These are phyloP conservation scores for Drosophila pectinifera DNA, from an alignment of 1,140 invertebrate species.

Conservation along the genomic window DNA sequence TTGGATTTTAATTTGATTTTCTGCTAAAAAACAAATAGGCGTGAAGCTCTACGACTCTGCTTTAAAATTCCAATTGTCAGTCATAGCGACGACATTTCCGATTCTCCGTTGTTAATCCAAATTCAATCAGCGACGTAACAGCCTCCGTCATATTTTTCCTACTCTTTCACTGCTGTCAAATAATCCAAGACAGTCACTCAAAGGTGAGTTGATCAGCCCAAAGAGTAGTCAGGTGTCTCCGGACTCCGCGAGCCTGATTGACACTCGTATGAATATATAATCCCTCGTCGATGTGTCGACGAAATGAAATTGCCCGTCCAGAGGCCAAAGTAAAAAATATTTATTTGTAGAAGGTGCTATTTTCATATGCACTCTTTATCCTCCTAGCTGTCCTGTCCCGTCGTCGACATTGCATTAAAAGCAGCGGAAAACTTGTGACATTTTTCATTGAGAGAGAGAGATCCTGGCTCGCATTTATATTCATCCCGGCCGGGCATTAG, in stretches of 20 bases:
- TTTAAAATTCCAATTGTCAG: slow-evolving; percentile 15
- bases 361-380: slow-evolving; percentile 59
- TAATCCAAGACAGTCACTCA: slow-evolving; percentile 39
- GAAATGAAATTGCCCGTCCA: slow-evolving; percentile 47
- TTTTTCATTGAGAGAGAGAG: slow-evolving; percentile 31
- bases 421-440: slow-evolving; percentile 43
- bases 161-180: slow-evolving; percentile 17
- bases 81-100: slow-evolving; percentile 16
- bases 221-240: slow-evolving; percentile 34
- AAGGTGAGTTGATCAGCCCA: slow-evolving; percentile 22
- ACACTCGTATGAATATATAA: slow-evolving; percentile 70
- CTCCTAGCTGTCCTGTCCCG: slow-evolving; percentile 5
- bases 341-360: slow-evolving; percentile 41
- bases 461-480: slow-evolving; percentile 66
- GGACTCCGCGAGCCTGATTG: slow-evolving; percentile 43
- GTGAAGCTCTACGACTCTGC: neutral
- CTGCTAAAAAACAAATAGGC: neutral
- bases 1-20: slow-evolving; percentile 15
- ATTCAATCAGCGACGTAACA: slow-evolving; percentile 31
- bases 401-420: slow-evolving; percentile 46
- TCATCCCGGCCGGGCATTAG: slow-evolving; percentile 68
- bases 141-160: slow-evolving; percentile 11
- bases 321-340: slow-evolving; percentile 48
- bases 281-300: slow-evolving; percentile 28
- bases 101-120: slow-evolving; percentile 37